Percentiles rank a stretch among this genome's conserved stretches.
Evolutionary conservation across 1,140 invertebrate species (phyloP).

Genomic region (Plectrocnemia conspersa): DNA sequence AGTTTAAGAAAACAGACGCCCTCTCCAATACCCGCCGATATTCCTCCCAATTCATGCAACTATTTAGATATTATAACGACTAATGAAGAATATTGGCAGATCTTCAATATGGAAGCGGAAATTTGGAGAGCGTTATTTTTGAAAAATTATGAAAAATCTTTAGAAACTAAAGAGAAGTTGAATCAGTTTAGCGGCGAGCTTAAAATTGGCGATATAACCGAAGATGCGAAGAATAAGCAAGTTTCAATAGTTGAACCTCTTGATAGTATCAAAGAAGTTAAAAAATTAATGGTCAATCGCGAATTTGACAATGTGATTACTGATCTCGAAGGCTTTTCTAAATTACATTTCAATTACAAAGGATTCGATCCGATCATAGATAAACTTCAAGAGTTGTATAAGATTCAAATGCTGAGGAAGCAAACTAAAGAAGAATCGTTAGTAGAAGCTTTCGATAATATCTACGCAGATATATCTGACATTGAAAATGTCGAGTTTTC

Average conservation of each 20-base stretch:
- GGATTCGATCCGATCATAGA: conserved; percentile 51
- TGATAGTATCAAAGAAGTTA: conserved; percentile 23
- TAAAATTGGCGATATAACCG: conserved; percentile 38
- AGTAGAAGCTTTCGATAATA: conserved; percentile 29
- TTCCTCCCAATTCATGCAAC: conserved; percentile 5
- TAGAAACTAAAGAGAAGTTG: conserved; percentile 46
- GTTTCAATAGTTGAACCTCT: conserved; percentile 6
- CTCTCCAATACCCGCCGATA: neutral
- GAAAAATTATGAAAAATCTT: conserved; percentile 48
- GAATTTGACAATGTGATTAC: conserved; percentile 23
- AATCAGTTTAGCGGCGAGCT: conserved; percentile 48
- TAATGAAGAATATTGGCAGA: conserved; percentile 45
- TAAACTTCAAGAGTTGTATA: conserved; percentile 37
- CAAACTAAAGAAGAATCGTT: conserved; percentile 20
- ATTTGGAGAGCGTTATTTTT: conserved; percentile 49
- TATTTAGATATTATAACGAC: conserved; percentile 31
- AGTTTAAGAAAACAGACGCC: conserved; percentile 26
- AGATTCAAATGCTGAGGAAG: conserved; percentile 12
- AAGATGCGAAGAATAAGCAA: neutral
- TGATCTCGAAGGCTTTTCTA: conserved; percentile 40
- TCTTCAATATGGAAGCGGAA: conserved; percentile 49
- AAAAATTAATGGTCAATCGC: conserved; percentile 17
- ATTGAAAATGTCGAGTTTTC: conserved; percentile 33
- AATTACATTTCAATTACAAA: conserved; percentile 48
- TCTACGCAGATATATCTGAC: conserved; percentile 24